These are phyloP conservation scores for Philereme vetulata DNA, from an alignment of 2,888 invertebrate species.

Conservation along the genomic window DNA sequence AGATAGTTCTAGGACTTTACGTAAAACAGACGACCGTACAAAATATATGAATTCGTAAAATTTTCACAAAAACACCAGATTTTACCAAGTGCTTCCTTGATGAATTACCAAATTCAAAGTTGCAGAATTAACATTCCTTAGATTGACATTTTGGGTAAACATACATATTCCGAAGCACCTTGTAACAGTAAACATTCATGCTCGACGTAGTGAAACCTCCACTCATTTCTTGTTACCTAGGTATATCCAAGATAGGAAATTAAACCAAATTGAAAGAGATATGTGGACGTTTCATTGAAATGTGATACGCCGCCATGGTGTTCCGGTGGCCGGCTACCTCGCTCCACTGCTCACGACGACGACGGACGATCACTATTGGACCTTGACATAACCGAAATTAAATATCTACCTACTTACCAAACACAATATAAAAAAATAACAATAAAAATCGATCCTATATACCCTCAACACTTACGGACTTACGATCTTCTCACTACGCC, in stretches of 20 bases:
- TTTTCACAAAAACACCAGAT: no score
- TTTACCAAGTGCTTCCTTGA: no score
- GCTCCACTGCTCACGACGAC: conserved; percentile 45
- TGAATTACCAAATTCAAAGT: no score
- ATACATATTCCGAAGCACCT: no score
- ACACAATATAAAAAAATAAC: neutral
- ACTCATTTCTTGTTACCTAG: neutral
- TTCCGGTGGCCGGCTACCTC: conserved; percentile 50
- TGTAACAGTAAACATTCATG: no score
- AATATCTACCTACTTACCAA: conserved; percentile 33
- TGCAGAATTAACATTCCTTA: no score
- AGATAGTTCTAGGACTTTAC: no score
- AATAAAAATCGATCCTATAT: neutral
- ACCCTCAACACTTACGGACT: neutral
- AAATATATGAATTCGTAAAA: no score
- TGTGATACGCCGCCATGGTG: conserved; percentile 47
- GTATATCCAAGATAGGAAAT: neutral
- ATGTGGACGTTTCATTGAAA: conserved; percentile 45
- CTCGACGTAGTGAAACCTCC: no score
- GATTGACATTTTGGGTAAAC: no score
- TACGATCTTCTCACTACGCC: neutral
- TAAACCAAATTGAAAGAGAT: conserved; percentile 15
- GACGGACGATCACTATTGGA: conserved; percentile 38
- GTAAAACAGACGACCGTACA: no score
- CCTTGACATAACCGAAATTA: conserved; percentile 59